Percentiles rank a stretch among this genome's conserved stretches.
These are phyloP conservation scores for Quadroppia sp. DNA, from an alignment of 2,888 invertebrate genomes.

Conservation along the genomic window DNA sequence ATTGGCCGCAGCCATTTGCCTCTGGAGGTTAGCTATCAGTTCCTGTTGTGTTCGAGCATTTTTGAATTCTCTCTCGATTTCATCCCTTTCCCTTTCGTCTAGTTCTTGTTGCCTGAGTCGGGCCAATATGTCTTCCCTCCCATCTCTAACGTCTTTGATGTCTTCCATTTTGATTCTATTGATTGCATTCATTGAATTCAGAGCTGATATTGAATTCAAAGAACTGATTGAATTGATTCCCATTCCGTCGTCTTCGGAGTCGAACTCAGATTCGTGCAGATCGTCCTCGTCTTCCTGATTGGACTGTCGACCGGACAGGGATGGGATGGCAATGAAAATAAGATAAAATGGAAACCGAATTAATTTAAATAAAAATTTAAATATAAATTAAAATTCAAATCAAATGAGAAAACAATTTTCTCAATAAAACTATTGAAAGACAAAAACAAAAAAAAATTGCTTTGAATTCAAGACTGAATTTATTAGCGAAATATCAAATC, in stretches of 20 bases:
- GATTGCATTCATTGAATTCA: constrained; percentile 37
- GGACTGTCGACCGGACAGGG: constrained; percentile 48
- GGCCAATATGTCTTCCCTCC: constrained; percentile 52
- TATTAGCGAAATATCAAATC: too few species aligned
- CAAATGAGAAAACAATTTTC: background rate
- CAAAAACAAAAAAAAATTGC: constrained; percentile 10
- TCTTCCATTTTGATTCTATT: constrained; percentile 37
- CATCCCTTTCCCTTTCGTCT: constrained; percentile 53
- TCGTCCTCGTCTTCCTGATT: constrained; percentile 50
- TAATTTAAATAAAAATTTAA: background rate
- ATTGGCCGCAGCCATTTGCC: constrained; percentile 45
- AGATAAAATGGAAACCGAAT: background rate
- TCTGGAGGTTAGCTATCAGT: constrained; percentile 48
- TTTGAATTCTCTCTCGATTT: constrained; percentile 54
- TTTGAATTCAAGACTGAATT: too few species aligned
- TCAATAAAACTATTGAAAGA: constrained; percentile 1
- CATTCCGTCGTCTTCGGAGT: constrained; percentile 46
- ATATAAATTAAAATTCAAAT: background rate
- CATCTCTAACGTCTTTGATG: constrained; percentile 47
- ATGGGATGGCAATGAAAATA: background rate
- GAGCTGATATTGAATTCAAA: constrained; percentile 32
- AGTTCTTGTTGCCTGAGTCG: constrained; percentile 50
- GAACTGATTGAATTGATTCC: constrained; percentile 49
- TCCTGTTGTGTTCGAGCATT: constrained; percentile 49
- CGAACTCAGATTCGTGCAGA: constrained; percentile 49